These are phyloP conservation scores for Ostrea denselamellosa DNA, from an alignment of 1,140 invertebrate species.

Conservation along the genomic window DNA sequence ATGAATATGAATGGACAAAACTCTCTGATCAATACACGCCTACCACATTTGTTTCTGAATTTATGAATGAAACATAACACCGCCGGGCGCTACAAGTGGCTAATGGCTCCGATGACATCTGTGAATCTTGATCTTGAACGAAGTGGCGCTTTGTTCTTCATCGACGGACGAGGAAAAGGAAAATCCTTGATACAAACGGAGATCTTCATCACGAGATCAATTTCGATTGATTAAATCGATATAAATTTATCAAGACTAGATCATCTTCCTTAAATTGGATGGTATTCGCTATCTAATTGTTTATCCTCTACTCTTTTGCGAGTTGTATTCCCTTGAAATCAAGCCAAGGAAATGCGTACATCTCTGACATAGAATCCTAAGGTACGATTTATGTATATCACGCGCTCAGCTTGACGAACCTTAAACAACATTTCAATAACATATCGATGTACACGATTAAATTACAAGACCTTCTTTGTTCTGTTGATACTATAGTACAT, in stretches of 20 bases:
- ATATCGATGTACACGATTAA: no score
- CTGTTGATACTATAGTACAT: no score
- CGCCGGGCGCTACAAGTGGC: constrained; percentile 6
- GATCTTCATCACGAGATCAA: background rate
- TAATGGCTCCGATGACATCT: constrained; percentile 24
- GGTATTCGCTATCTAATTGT: background rate
- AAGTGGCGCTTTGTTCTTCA: constrained; percentile 31
- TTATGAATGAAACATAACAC: constrained; percentile 30
- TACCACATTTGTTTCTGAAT: background rate
- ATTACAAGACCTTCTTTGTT: no score
- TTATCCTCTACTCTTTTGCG: background rate
- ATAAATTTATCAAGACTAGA: background rate
- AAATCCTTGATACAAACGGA: background rate
- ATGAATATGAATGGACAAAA: constrained; percentile 36
- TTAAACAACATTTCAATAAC: no score
- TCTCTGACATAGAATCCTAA: no score
- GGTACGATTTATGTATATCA: no score
- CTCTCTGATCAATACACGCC: constrained; percentile 6
- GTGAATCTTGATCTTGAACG: background rate
- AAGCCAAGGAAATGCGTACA: background rate
- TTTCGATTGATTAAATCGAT: constrained; percentile 11
- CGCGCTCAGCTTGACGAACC: no score
- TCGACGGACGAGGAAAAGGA: background rate
- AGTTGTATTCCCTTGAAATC: background rate
- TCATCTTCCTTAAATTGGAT: background rate